Evolutionary conservation across 2,888 invertebrate genomes (phyloP), one percentile per base, ranked within the genome.

Genomic region (Mimas tiliae): DNA sequence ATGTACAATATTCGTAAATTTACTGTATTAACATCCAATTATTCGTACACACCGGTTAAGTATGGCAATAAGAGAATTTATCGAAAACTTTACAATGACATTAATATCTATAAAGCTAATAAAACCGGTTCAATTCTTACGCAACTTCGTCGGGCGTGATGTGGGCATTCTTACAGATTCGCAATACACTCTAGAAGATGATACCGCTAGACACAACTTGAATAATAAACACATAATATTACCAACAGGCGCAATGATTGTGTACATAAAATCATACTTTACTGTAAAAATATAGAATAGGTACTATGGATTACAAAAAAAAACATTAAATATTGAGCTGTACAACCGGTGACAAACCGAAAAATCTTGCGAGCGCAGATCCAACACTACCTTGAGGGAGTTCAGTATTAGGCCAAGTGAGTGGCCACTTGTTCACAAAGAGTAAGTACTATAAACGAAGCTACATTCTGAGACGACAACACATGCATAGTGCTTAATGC

Each of bases 71-170:
- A 16, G 34, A 63, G 16, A 47, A 9, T 63, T 50, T 38, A 16
- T 16, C 16, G 51, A 33, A 27, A 63, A 63, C 33, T 27, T 33
- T 50, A 50, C 48, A 34, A 38, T 12, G 48, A 34, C 48, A 34
- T 50, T 45, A 50, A 64, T 63, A 67, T 64, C 53, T 63, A 65
- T 42, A 42, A 58, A 58, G 19, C 38, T 58, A 65, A 16, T 19
- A 19, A 58, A 58, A 38, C 55, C 55, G 55, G 55, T 34, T 38
- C 34, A 55, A 9, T 16, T 55, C 2, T 8, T 38, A 38, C 16
- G 55, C 55, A 58, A 42, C 6, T 12, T 19, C 19, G 4, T 12
- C 58, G 19, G 19, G 6, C 16, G 9, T 16, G 42, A 6, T 19
- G 45, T 12, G 45, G 45, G 14, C 14, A 14, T 38, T n/a, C 16